Evolutionary conservation across 2,113 vertebrate species (phyloP).

Genomic region (Odontesthes bonariensis): DNA sequence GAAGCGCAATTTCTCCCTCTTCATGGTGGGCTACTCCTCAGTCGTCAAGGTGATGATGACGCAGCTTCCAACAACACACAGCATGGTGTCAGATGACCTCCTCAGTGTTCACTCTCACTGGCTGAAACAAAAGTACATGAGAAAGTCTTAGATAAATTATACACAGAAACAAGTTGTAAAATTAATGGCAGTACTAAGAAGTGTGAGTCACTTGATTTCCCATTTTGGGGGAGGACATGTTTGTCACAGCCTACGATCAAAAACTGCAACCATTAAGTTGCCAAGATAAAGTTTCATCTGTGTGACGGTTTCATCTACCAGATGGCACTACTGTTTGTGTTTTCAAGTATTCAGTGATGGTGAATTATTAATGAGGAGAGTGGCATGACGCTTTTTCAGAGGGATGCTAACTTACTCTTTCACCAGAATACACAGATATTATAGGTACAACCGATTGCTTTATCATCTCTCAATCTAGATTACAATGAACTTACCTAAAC

Average conservation of each 20-base stretch:
- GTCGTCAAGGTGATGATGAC: constrained; percentile 69
- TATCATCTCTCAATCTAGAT: constrained; percentile 80
- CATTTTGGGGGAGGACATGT: constrained; percentile 12
- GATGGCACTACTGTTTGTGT: constrained; percentile 79
- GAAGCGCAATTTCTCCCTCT: constrained; percentile 23
- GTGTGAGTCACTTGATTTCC: constrained; percentile 5
- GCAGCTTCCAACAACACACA: constrained; percentile 15
- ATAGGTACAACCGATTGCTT: constrained; percentile 69
- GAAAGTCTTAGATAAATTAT: constrained; percentile 35
- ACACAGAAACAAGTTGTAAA: background rate
- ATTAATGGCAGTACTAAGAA: background rate
- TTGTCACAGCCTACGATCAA: constrained; percentile 2
- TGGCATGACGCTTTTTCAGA: constrained; percentile 68
- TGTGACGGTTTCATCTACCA: constrained; percentile 73
- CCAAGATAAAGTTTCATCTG: constrained; percentile 64
- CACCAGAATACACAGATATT: constrained; percentile 71
- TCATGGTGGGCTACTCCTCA: constrained; percentile 32
- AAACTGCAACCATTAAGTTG: constrained; percentile 31
- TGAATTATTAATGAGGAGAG: constrained; percentile 84
- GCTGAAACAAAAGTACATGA: constrained; percentile 24
- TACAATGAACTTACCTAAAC: constrained; percentile 81
- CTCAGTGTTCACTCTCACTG: constrained; percentile 69
- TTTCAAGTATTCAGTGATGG: constrained; percentile 64
- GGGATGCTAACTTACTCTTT: constrained; percentile 74
- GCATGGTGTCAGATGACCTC: constrained; percentile 63